Percentiles rank a stretch among this genome's conserved stretches.
Evolutionary conservation across 2,113 vertebrate species (phyloP).

Genomic region (Motacilla alba): DNA sequence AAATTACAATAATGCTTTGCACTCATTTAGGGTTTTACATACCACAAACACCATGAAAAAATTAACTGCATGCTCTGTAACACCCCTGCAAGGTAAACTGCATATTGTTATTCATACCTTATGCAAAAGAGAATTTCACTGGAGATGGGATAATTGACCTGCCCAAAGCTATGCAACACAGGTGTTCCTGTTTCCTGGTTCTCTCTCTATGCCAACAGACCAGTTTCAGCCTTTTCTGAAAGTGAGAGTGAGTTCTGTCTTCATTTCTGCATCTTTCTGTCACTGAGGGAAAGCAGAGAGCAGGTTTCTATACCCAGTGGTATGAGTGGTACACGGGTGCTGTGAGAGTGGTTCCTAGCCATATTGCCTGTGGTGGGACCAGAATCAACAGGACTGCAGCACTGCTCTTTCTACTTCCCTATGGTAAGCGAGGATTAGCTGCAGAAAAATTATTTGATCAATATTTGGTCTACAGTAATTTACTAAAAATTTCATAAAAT

Average conservation of each 20-base stretch:
- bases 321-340: fast-evolving
- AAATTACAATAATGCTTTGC: background rate
- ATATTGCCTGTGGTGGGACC: background rate
- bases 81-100: background rate
- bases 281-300: background rate
- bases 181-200: slow-evolving; percentile 5
- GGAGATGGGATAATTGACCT: slow-evolving; percentile 19
- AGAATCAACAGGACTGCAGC: fast-evolving
- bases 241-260: background rate
- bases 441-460: background rate
- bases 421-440: background rate
- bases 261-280: background rate
- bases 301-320: background rate
- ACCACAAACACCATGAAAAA: background rate
- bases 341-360: background rate
- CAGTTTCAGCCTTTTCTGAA: background rate
- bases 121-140: slow-evolving; percentile 13
- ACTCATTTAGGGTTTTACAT: background rate
- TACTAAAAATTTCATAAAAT: background rate
- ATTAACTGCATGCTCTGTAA: background rate
- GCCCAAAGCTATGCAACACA: slow-evolving; percentile 35
- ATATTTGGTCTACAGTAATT: background rate
- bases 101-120: background rate
- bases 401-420: background rate
- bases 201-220: background rate